These are phyloP conservation scores for Cryptocephalus moraei DNA, from an alignment of 2,888 invertebrate genomes.

Conservation along the genomic window DNA sequence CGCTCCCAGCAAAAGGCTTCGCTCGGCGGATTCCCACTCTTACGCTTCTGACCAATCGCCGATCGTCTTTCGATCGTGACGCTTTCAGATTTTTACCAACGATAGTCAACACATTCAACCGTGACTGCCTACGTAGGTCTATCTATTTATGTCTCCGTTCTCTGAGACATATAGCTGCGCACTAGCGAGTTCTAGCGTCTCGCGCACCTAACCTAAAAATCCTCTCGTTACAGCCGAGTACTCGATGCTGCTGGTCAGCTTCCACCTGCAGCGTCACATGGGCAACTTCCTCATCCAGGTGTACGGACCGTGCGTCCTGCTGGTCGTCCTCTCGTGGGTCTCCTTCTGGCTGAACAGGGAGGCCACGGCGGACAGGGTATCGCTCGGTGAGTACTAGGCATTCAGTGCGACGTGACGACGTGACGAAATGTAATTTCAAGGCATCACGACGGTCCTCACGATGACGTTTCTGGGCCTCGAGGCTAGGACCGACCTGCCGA, in stretches of 20 bases:
- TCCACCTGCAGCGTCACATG: conserved; percentile 70
- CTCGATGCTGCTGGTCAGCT: conserved; percentile 63
- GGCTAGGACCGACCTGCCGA: conserved; percentile 70
- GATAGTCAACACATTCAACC: too few relatives aligned
- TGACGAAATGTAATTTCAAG: conserved; percentile 30
- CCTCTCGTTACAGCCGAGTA: conserved; percentile 50
- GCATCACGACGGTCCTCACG: conserved; percentile 74
- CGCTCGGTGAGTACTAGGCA: conserved; percentile 50
- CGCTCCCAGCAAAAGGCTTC: too few relatives aligned
- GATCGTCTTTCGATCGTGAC: too few relatives aligned
- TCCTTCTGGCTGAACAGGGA: conserved; percentile 79
- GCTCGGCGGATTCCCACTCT: too few relatives aligned
- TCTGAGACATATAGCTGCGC: too few relatives aligned
- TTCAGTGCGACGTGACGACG: not conserved
- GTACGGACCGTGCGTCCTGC: conserved; percentile 72
- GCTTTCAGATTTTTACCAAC: too few relatives aligned
- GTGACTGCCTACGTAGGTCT: too few relatives aligned
- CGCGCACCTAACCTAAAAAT: too few relatives aligned
- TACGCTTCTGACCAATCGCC: too few relatives aligned
- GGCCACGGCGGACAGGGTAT: conserved; percentile 73
- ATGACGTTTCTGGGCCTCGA: conserved; percentile 77
- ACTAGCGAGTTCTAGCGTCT: too few relatives aligned
- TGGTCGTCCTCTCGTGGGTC: conserved; percentile 81
- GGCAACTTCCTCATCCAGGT: conserved; percentile 83
- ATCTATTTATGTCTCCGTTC: too few relatives aligned